Evolutionary conservation across 2,888 invertebrate genomes (phyloP), one percentile per base, ranked within the genome.

Genomic region (Apodemia duryi): DNA sequence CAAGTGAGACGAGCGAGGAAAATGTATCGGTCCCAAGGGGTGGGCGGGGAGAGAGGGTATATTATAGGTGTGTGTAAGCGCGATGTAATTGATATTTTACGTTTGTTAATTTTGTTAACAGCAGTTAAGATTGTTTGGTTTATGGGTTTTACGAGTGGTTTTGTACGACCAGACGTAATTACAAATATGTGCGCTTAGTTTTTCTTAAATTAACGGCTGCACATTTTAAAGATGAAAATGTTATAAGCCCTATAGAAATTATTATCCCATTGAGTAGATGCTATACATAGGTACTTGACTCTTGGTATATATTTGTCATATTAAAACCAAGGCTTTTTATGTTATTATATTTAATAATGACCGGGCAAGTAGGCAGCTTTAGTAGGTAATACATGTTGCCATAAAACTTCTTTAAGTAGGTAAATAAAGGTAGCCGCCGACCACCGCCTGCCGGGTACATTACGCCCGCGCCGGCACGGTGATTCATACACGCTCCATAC

Each of bases 31-130:
- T 66, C 67, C 65, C 68, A 61, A 65, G 29, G 65, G 70, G 66
- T 49, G 64, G 65, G 77, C 72, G 76, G 75, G 75, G 72, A 77
- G 78, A 79, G 72, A 71, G 69, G 73, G 70, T 74, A 71, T 69
- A 70, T 61, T 67, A 71, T 28, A 51, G 65, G 64, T 72, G 67
- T 71, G 73, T 73, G 76, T 75, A 73, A 72, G 68, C 70, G 71
- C 71, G 74, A 76, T 81, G 83, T 86, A 86, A 85, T 86, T 85
- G 84, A 83, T 85, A 83, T 85, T 85, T 84, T 82, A 84, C 79
- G 84, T 79, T 81, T 79, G 81, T 80, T 83, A 81, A 83, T 77
- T 76, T 73, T 70, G 73, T 73, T 73, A 72, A 71, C 71, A 72
- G 71, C 68, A 65, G 64, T 67, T 68, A 63, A 65, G 68, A 69